Percentiles rank a stretch among this genome's conserved stretches.
Evolutionary conservation across 2,113 vertebrate genomes (phyloP).

Genomic region (Hylia prasina): DNA sequence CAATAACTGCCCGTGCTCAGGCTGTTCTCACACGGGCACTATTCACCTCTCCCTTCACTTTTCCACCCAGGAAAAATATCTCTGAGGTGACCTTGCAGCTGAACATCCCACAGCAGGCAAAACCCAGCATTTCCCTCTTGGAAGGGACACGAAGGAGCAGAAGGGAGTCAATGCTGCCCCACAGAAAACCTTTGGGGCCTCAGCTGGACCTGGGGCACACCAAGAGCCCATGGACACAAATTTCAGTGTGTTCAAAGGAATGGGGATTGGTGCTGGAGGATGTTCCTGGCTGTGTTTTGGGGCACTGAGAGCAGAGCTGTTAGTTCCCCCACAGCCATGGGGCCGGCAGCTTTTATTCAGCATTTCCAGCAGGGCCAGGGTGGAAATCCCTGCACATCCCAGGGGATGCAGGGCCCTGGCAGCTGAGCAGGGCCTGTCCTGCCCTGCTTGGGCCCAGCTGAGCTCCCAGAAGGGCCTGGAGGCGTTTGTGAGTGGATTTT

Average conservation of each 20-base stretch:
- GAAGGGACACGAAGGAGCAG: background rate
- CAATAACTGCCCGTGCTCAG: background rate
- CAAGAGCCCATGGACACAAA: background rate
- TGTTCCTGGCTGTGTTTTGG: background rate
- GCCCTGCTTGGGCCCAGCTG: background rate
- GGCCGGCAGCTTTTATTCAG: background rate
- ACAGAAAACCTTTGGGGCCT: background rate
- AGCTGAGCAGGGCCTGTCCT: background rate
- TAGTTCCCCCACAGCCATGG: background rate
- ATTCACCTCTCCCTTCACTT: background rate
- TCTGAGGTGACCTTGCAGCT: background rate
- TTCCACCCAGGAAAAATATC: background rate
- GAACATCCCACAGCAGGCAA: background rate
- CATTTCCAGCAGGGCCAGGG: accelerated
- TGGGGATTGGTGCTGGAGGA: background rate
- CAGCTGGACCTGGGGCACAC: background rate
- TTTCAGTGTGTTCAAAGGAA: background rate
- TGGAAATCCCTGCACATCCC: background rate
- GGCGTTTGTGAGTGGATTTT: accelerated
- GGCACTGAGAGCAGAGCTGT: background rate
- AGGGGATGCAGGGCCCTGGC: background rate
- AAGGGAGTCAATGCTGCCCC: background rate
- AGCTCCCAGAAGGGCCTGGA: background rate
- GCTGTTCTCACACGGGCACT: background rate
- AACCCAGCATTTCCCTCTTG: background rate